Evolutionary conservation across 1,140 invertebrate genomes (phyloP).

Genomic region (Neodiprion pinetum): DNA sequence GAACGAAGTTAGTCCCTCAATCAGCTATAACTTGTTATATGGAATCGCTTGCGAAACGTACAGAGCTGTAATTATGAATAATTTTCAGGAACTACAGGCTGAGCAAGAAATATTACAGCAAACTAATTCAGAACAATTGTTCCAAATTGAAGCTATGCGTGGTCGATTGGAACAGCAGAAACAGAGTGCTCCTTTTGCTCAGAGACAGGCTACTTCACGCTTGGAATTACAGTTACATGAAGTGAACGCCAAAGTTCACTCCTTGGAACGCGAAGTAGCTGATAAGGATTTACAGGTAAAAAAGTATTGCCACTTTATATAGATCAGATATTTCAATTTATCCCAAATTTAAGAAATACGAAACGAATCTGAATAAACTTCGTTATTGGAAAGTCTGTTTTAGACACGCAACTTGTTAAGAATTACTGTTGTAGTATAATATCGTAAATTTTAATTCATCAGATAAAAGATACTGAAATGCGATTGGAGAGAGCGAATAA

Average conservation of each 20-base stretch:
- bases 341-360: too few relatives aligned
- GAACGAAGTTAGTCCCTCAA: conserved; percentile 67
- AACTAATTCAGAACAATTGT: conserved; percentile 79
- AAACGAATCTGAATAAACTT: too few relatives aligned
- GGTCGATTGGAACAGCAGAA: conserved; percentile 80
- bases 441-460: conserved; percentile 12
- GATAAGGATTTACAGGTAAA: conserved; percentile 52
- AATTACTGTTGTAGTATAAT: background rate
- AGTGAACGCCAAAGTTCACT: conserved; percentile 48
- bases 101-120: conserved; percentile 82
- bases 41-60: conserved; percentile 33
- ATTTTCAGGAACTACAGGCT: conserved; percentile 74
- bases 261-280: conserved; percentile 45
- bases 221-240: conserved; percentile 74
- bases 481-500: conserved; percentile 60
- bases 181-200: conserved; percentile 73
- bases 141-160: conserved; percentile 79
- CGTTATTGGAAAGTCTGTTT: background rate
- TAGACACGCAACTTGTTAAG: background rate
- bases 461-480: conserved; percentile 52
- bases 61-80: conserved; percentile 20
- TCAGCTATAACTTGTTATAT: conserved; percentile 15
- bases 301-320: background rate
- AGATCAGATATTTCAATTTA: too few relatives aligned
- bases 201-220: conserved; percentile 70